Percentiles rank a stretch among this genome's conserved stretches.
These are phyloP conservation scores for Myxocyprinus asiaticus DNA, from an alignment of 2,113 vertebrate genomes.

Conservation along the genomic window DNA sequence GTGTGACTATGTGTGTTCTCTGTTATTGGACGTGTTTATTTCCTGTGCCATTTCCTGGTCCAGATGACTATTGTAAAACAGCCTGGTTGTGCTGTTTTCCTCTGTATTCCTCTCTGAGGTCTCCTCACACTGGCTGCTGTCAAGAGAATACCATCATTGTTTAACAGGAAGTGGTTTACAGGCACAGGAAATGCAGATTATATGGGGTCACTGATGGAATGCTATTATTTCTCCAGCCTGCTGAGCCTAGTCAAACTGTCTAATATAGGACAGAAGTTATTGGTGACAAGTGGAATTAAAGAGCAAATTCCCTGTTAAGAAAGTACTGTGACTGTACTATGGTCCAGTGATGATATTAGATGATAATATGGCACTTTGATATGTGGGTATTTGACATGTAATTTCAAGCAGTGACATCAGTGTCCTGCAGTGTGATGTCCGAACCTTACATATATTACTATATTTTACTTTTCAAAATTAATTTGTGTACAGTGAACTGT, in stretches of 20 bases:
- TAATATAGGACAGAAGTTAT: neutral
- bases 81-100: neutral
- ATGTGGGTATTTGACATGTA: too few relatives aligned
- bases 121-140: neutral
- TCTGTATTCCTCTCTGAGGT: conserved; percentile 28
- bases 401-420: too few relatives aligned
- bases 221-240: neutral
- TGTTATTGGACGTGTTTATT: conserved; percentile 31
- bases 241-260: neutral
- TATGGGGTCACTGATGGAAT: conserved; percentile 20
- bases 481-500: too few relatives aligned
- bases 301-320: neutral
- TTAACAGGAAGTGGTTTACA: conserved; percentile 41
- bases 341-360: too few relatives aligned
- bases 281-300: neutral
- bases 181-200: conserved; percentile 43
- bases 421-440: too few relatives aligned
- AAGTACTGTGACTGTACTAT: too few relatives aligned
- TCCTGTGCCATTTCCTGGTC: neutral
- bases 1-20: neutral
- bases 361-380: too few relatives aligned
- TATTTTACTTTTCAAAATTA: too few relatives aligned
- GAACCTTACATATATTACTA: too few relatives aligned
- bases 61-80: neutral
- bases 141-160: neutral